Base-by-base conservation (phyloP, 2,888 invertebrate species). In the Eupithecia abbreviata region DNA sequence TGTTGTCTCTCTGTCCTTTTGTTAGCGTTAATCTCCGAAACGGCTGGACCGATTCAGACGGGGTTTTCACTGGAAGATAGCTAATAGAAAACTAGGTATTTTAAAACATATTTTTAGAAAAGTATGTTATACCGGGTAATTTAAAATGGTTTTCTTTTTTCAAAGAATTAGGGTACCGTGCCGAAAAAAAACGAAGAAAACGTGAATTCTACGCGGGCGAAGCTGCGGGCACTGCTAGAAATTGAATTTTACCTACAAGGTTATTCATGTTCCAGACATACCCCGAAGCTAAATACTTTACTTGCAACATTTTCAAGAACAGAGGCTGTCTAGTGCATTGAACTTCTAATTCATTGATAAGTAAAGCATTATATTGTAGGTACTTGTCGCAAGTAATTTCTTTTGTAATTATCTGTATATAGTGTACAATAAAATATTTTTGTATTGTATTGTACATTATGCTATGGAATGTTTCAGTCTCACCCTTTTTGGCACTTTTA, bases 261-360 rank as follows among this genome's bases (percentile, higher is more conserved):
- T 49, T 30, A 68, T 68, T 47, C 30, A 69, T 49, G 69, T 47
- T 47, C 47, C 69, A 69, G 69, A 49, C 69, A 30, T 47, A 49
- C 69, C 69, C 69, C 47, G 69, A 69, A 69, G 69, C 69, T 47
- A 69, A 69, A 66, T 66, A 47, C 55, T 66, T 72, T 62, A 72
- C 62, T 65, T 30, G 41, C n/a, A 72, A 72, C 41, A 66, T 72
- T 72, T 66, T 72, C 9, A 58, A 47, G 5, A 13, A 68, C 12
- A 12, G 30, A 55, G 65, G 9, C 45, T 7, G 72, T 68, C 55
- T 73, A 72, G 73, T 51, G 18, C 73, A 30, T 73, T 73, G 73
- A 73, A 73, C 73, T 67, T 73, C 0, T 30, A 49, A 67, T 45
- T 45, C 55, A 73, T 68, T 66, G 68, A 68, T 73, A 49, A 18